Base-by-base conservation (phyloP, 2,797 vertebrate genomes). In the Enteromius anoplus region DNA sequence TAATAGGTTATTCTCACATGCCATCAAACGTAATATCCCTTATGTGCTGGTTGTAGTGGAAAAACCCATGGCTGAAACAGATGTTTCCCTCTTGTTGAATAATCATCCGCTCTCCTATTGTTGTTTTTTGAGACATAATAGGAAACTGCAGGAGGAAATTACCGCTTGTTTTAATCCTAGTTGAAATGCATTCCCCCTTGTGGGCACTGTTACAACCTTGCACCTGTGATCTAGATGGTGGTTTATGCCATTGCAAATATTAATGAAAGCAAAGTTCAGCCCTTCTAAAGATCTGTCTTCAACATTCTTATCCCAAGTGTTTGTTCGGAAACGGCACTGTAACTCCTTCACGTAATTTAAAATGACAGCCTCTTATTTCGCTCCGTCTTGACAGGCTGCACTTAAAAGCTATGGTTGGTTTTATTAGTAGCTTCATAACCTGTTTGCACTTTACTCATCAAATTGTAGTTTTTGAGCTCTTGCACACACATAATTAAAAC, bases 111-210 rank as follows among this genome's bases (percentile, higher is more conserved):
- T 64, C 42, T 86, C 62, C 71, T 62, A 65, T 79, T 75, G 60
- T 84, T 66, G 37, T 80, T 84, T 76, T 40, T 65, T 69, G 58
- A 86, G 82, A 87, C 85, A 83, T 83, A 85, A 86, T 88, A 88
- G 86, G 85, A 89, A 86, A 85, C 80, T 71, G 84, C 65, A 55
- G 34, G 71, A 73, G 82, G 80, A 89, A 89, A 85, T 88, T 60
- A 85, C 73, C 58, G 40, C 75, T 81, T 78, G 51, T 83, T 88
- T 81, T 81, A 75, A 84, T 78, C 85, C 68, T 80, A 78, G 88
- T 84, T 88, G 45, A 82, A 73, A 51, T 83, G 73, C 51, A 26
- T 51, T 78, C 60, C 68, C 68, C 49, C 65, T 72, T 34, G 51
- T 49, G 75, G 26, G 34, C 37, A 26, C 21, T 84, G 21, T 32